Evolutionary conservation across 2,888 invertebrate species (phyloP).

Genomic region (Chalcis sispes): DNA sequence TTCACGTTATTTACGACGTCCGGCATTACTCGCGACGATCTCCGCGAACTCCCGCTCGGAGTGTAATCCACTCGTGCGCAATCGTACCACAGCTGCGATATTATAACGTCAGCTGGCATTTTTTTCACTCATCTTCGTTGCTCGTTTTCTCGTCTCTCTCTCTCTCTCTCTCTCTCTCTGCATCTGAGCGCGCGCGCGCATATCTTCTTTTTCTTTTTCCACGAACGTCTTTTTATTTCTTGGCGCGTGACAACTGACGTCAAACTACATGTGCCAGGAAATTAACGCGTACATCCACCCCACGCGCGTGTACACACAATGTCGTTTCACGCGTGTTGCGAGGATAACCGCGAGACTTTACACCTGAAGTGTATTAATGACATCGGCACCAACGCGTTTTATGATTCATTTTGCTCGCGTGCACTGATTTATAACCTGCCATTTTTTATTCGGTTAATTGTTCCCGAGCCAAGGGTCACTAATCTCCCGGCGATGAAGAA

Average conservation of each 20-base stretch:
- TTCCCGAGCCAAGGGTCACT: constrained; percentile 17
- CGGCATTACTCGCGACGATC: too few species aligned
- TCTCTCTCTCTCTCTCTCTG: constrained; percentile 3
- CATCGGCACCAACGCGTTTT: constrained; percentile 35
- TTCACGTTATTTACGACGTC: too few species aligned
- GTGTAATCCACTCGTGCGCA: too few species aligned
- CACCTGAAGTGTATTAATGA: constrained; percentile 53
- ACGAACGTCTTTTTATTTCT: constrained; percentile 27
- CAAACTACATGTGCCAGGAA: constrained; percentile 38
- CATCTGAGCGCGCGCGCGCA: too few species aligned
- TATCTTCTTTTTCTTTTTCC: constrained; percentile 29
- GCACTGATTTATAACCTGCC: constrained; percentile 38
- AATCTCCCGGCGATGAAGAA: constrained; percentile 43
- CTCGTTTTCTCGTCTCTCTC: not conserved
- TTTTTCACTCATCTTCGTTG: too few species aligned
- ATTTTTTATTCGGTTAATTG: constrained; percentile 50
- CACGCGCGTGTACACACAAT: not conserved
- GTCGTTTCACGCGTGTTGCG: not conserved
- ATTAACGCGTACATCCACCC: too few species aligned
- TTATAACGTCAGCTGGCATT: too few species aligned
- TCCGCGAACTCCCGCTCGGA: too few species aligned
- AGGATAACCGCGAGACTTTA: not conserved
- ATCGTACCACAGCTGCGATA: too few species aligned
- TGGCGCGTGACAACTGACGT: constrained; percentile 32
- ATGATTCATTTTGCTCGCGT: constrained; percentile 43